phyloP scores from a whole-genome alignment of 2,888 invertebrate genomes.

The Diaphora mendica region DNA sequence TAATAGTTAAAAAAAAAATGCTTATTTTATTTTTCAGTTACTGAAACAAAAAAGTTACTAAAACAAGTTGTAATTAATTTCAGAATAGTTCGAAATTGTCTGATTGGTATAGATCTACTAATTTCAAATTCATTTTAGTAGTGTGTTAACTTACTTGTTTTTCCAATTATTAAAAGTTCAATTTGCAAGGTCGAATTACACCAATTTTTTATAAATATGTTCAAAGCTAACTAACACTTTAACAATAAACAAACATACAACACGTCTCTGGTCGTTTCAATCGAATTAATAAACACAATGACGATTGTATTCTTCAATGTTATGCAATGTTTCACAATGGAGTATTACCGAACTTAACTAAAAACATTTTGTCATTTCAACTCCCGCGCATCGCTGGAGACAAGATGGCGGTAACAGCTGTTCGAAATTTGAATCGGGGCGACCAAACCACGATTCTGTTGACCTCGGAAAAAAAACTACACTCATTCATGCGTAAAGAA shows the following conservation, averaged over 20 bases:
- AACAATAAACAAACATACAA: slow-evolving; percentile 1
- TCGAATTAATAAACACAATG: slow-evolving; percentile 41
- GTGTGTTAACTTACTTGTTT: neutral
- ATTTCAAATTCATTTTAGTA: neutral
- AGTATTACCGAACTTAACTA: slow-evolving; percentile 30
- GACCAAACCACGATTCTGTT: slow-evolving; percentile 50
- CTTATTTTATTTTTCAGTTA: neutral
- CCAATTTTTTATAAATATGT: neutral
- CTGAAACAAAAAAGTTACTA: neutral
- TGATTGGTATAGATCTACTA: neutral
- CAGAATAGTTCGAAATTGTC: neutral
- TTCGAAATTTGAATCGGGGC: slow-evolving; percentile 62
- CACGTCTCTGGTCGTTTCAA: slow-evolving; percentile 15
- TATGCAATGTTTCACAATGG: slow-evolving; percentile 28
- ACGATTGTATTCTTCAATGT: slow-evolving; percentile 32
- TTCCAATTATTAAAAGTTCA: neutral
- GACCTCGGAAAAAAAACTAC: slow-evolving; percentile 47
- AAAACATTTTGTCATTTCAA: slow-evolving; percentile 44
- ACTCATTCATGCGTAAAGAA: slow-evolving; percentile 45
- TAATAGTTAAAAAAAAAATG: too few species aligned
- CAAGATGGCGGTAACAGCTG: slow-evolving; percentile 54
- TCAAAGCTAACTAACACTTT: neutral
- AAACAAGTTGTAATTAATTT: neutral
- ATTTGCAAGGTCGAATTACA: neutral
- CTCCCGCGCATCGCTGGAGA: slow-evolving; percentile 26